These are phyloP conservation scores for Campopleginae sp. DNA, from an alignment of 2,888 invertebrate genomes.

Conservation along the genomic window DNA sequence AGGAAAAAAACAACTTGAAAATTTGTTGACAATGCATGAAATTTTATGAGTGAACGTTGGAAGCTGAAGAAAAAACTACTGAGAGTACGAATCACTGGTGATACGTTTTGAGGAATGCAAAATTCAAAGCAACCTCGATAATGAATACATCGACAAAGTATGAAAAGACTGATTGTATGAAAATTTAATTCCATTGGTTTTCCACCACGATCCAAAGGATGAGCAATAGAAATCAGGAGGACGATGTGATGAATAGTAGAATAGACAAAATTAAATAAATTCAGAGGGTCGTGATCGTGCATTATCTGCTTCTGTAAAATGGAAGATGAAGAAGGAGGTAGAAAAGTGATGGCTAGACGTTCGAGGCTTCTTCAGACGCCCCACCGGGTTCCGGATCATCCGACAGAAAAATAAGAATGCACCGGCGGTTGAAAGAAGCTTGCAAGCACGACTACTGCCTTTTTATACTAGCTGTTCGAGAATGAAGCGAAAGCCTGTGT, in stretches of 20 bases:
- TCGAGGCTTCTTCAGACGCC: slow-evolving; percentile 33
- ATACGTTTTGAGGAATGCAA: background rate
- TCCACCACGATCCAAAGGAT: background rate
- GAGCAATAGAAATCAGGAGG: background rate
- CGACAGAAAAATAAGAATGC: slow-evolving; percentile 24
- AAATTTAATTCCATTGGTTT: background rate
- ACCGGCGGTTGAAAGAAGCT: slow-evolving; percentile 20
- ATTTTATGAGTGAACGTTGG: background rate
- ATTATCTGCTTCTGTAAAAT: slow-evolving; percentile 26
- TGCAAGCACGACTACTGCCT: slow-evolving; percentile 16
- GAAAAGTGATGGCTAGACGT: slow-evolving; percentile 40
- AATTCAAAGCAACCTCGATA: background rate
- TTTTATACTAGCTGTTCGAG: slow-evolving; percentile 41
- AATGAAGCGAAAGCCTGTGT: slow-evolving; percentile 60
- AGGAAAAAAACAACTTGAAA: background rate
- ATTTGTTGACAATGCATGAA: background rate
- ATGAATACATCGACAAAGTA: background rate
- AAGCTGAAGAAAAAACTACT: background rate
- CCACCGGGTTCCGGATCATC: background rate
- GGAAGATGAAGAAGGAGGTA: slow-evolving; percentile 19
- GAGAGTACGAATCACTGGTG: background rate
- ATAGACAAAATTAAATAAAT: slow-evolving; percentile 30
- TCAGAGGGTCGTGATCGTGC: slow-evolving; percentile 24
- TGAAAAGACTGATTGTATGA: background rate
- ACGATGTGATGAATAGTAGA: slow-evolving; percentile 11